Conservation (phyloP, 2,888 invertebrate genomes). For the Campoplex nolae region DNA sequence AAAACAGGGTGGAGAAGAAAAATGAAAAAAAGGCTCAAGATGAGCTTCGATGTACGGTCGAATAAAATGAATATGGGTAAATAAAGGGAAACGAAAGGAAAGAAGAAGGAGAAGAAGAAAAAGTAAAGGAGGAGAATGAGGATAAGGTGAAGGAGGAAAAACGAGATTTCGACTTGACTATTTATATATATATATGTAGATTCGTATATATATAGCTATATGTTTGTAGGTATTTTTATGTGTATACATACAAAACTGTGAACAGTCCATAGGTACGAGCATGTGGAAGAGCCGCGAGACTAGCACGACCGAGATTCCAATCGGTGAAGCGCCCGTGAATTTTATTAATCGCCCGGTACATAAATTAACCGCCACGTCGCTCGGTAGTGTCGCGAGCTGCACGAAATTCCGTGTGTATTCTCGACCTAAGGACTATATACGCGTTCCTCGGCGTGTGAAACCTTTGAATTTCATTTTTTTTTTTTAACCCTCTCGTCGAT, state of each 20-base stretch:
- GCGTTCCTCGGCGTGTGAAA: constrained; percentile 27
- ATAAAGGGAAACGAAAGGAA: constrained; percentile 56
- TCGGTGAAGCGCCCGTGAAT: constrained; percentile 75
- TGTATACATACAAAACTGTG: constrained; percentile 8
- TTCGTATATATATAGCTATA: background rate
- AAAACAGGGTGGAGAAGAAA: constrained; percentile 2
- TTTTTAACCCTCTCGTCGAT: constrained; percentile 2
- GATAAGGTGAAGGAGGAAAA: constrained; percentile 39
- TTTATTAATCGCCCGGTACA: constrained; percentile 79
- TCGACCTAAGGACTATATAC: constrained; percentile 8
- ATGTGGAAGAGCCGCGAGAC: constrained; percentile 40
- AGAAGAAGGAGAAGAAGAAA: constrained; percentile 25
- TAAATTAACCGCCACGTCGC: constrained; percentile 75
- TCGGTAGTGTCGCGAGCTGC: constrained; percentile 61
- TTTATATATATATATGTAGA: constrained; percentile 32
- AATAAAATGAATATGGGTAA: constrained; percentile 65
- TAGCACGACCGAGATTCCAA: constrained; percentile 74
- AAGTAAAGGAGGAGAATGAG: constrained; percentile 8
- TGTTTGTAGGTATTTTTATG: background rate
- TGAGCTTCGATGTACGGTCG: constrained; percentile 44
- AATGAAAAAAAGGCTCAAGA: constrained; percentile 11
- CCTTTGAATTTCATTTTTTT: constrained; percentile 4
- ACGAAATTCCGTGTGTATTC: constrained; percentile 64
- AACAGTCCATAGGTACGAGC: constrained; percentile 32
- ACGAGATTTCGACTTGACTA: constrained; percentile 50